These are phyloP conservation scores for Pogonophryne albipinna DNA, from an alignment of 2,797 vertebrate species.

Conservation along the genomic window DNA sequence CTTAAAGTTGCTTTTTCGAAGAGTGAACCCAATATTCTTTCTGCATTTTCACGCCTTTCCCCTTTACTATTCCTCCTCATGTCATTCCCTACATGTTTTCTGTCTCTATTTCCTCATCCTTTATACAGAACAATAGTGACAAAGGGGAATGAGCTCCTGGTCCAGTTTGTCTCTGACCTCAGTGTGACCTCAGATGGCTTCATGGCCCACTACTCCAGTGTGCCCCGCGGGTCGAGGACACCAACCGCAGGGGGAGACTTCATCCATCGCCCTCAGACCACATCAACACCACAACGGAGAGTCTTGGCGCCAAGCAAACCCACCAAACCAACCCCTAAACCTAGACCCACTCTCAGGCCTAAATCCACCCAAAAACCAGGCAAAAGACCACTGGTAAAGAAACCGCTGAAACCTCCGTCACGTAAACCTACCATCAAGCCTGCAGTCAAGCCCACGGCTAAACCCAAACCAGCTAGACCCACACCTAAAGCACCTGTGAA, in stretches of 20 bases:
- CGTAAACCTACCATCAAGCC: constrained; percentile 63
- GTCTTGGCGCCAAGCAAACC: constrained; percentile 43
- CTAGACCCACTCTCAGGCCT: constrained; percentile 43
- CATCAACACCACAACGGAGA: constrained; percentile 49
- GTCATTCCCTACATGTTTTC: background rate
- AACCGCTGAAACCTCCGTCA: constrained; percentile 51
- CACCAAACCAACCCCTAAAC: constrained; percentile 51
- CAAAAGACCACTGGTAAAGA: constrained; percentile 58
- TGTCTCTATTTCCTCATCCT: constrained; percentile 47
- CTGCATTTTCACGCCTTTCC: background rate
- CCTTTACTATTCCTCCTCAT: background rate
- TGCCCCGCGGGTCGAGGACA: constrained; percentile 78
- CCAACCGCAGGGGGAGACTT: constrained; percentile 79
- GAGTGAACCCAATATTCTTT: too few relatives aligned
- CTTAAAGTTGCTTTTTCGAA: background rate
- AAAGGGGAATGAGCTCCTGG: constrained; percentile 89
- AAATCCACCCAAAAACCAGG: constrained; percentile 61
- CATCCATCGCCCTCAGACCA: constrained; percentile 68
- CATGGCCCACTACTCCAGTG: constrained; percentile 86
- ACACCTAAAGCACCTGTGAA: constrained; percentile 61
- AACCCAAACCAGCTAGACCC: constrained; percentile 63
- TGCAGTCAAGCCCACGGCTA: constrained; percentile 38
- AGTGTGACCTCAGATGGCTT: constrained; percentile 93
- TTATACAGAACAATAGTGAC: constrained; percentile 84
- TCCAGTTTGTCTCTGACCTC: constrained; percentile 95